phyloP scores from a whole-genome alignment of 2,113 vertebrate species.

The Puntigrus tetrazona region DNA sequence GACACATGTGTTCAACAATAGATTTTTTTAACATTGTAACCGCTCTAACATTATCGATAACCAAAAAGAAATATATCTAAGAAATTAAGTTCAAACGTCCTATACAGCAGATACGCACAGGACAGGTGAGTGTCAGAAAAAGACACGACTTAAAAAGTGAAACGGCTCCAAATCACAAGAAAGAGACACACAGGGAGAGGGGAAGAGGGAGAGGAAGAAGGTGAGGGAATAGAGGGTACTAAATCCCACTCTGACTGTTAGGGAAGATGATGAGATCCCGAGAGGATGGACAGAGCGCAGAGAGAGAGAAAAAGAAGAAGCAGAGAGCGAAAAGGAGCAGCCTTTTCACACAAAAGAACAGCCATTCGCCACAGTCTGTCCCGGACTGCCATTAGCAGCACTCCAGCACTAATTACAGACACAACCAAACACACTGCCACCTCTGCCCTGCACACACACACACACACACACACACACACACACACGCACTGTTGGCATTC shows the following conservation, averaged over 20 bases:
- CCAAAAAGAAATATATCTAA: neutral
- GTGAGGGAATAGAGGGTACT: conserved; percentile 84
- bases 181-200: conserved; percentile 28
- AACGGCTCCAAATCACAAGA: conserved; percentile 1
- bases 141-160: neutral
- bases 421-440: conserved; percentile 79
- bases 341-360: conserved; percentile 84
- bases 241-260: conserved; percentile 95
- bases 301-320: conserved; percentile 58
- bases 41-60: conserved; percentile 17
- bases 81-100: neutral
- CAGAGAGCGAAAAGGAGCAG: conserved; percentile 74
- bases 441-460: conserved; percentile 53
- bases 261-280: conserved; percentile 90
- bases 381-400: conserved; percentile 79
- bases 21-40: conserved; percentile 58
- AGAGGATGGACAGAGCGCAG: conserved; percentile 81
- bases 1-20: no score
- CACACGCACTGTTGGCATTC: no score
- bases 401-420: conserved; percentile 87
- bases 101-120: neutral
- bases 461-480: neutral
- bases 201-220: conserved; percentile 57
- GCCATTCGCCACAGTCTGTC: conserved; percentile 85
- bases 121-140: neutral